These are phyloP conservation scores for Spialia ferax DNA, from an alignment of 2,888 invertebrate species.

Conservation along the genomic window DNA sequence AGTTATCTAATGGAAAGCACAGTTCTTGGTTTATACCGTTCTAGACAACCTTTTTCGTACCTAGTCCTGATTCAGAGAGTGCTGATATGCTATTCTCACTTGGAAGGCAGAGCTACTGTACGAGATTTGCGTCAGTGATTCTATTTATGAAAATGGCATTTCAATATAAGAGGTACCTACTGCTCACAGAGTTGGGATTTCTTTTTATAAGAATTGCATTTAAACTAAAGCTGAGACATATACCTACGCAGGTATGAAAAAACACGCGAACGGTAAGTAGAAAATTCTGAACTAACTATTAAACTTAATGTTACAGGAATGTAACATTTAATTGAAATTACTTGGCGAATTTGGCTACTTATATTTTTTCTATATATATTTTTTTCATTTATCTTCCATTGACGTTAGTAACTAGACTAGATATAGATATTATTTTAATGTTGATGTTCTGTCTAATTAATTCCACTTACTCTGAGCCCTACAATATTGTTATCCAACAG, in stretches of 20 bases:
- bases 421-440: no score
- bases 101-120: slow-evolving; percentile 9
- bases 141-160: slow-evolving; percentile 1
- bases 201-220: background rate
- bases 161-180: background rate
- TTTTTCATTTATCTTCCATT: no score
- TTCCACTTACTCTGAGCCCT: background rate
- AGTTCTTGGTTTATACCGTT: slow-evolving; percentile 31
- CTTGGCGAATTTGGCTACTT: no score
- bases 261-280: no score
- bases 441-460: background rate
- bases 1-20: slow-evolving; percentile 39
- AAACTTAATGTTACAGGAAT: no score
- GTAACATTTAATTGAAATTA: no score
- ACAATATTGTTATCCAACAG: background rate
- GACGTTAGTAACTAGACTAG: no score
- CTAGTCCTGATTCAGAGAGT: slow-evolving; percentile 4
- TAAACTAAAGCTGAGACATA: background rate
- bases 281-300: no score
- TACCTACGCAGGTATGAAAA: background rate
- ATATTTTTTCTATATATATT: no score
- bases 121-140: background rate
- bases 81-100: slow-evolving; percentile 20
- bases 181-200: background rate
- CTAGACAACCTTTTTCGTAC: slow-evolving; percentile 34